Base-by-base conservation (phyloP, 92 coral and sea anemone species). In the Zoanthus sociatus region DNA sequence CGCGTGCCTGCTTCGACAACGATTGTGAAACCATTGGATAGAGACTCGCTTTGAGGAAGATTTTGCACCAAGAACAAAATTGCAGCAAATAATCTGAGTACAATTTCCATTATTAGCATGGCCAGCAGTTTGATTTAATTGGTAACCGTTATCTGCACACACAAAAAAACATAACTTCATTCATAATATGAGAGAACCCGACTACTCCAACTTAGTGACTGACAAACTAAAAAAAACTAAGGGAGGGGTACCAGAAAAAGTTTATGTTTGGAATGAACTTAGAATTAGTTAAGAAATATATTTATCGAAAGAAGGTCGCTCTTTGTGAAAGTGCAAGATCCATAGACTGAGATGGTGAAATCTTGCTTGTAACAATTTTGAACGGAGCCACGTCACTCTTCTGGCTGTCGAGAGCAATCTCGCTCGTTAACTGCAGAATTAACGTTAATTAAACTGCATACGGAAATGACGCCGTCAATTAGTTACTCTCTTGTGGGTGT, bases 1-100 rank as follows among this genome's bases (percentile, higher is more conserved):
- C 84, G 77, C 56, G 61, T 86, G 2, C 96, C 98, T 3, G 96
- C 83, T 33, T 93, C 94, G 33, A 94, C 89, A 17, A 87, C 84
- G 14, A 92, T 92, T n/a, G 98, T 94, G 70, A 94, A 94, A 76
- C 98, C 98, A 77, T 78, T 91, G 32, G 86, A 83, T 78, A 94
- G 61, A 69, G 95, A 93, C 30, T 69, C 70, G 77, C 86, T 66
- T 67, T 63, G n/a, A 12, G 85, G 85, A 12, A 81, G 76, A 8
- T 46, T 54, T 61, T 88, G 88, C n/a, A 83, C 9, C 68, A 87
- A 47, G 60, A 88, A 50, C 71, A 42, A 10, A 46, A 69, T 18
- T 47, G 17, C 75, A 66, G 85, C 46, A 81, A 64, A 10, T 44
- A 64, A 81, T 46, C 66, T 81, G 12, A 81, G 20, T 42, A 64